Conservation (phyloP, 2,888 invertebrate genomes). For the Ryuthela nishihirai region DNA sequence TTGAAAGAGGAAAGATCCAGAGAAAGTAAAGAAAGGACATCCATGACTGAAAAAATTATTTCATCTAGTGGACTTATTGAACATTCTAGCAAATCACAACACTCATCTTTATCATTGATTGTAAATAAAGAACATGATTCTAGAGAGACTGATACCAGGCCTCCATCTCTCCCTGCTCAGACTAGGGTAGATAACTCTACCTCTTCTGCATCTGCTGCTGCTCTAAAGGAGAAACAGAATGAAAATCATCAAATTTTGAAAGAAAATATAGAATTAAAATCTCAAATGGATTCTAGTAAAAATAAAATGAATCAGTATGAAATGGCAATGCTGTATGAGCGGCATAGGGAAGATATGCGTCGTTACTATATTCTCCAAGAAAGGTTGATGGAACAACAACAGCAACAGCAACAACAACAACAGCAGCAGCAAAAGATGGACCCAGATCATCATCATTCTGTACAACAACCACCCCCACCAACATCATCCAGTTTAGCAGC, state of each 20-base stretch:
- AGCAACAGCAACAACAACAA: not conserved
- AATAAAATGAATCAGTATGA: conserved; percentile 41
- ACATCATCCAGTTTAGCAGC: conserved; percentile 9
- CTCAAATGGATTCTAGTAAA: conserved; percentile 48
- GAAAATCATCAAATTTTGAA: conserved; percentile 52
- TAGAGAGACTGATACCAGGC: conserved; percentile 27
- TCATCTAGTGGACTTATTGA: conserved; percentile 23
- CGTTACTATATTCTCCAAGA: conserved; percentile 46
- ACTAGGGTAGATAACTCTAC: conserved; percentile 17
- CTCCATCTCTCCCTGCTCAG: conserved; percentile 35
- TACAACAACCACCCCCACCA: conserved; percentile 9
- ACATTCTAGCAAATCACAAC: conserved; percentile 33
- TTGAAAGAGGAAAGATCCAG: conserved; percentile 21
- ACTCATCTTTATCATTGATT: conserved; percentile 21
- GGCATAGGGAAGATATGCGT: conserved; percentile 47
- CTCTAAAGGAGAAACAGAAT: conserved; percentile 48
- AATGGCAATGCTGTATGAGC: conserved; percentile 39
- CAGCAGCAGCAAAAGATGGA: conserved; percentile 22
- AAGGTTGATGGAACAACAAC: conserved; percentile 29
- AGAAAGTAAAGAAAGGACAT: conserved; percentile 22
- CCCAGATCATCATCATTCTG: conserved; percentile 27
- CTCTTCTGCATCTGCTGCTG: conserved; percentile 13
- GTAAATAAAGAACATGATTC: conserved; percentile 23
- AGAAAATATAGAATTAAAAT: conserved; percentile 51
- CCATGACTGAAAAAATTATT: conserved; percentile 15